Evolutionary conservation across 2,888 invertebrate genomes (phyloP), one percentile per base, ranked within the genome.

Genomic region (Bruchidius siliquastri): DNA sequence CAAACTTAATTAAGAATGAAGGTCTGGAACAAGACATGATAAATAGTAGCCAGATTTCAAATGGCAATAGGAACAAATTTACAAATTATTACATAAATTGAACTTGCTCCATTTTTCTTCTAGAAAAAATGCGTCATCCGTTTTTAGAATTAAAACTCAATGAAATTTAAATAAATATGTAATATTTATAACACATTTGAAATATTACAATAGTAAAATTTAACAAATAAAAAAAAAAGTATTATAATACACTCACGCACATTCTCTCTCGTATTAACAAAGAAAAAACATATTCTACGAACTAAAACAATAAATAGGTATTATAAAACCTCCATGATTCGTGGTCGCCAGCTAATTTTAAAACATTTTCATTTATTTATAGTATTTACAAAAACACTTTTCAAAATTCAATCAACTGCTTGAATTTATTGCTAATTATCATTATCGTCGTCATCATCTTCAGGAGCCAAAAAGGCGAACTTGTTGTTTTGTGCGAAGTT

Each of bases 401-500:
- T 4, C 49, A 13, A 49, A 49, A 49, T 8, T 18, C 49, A 77
- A 49, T 49, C 3, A 49, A 13, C 13, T 49, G 8, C 13, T 49
- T 4, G 10, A 3, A 49, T 49, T 49, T 49, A 49, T 49, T 49
- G 49, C 49, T 49, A 49, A 18, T 49, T 49, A 13, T 49, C 49
- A 13, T 49, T 49, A 49, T 49, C 49, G 68, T 68, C 68, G 22
- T 72, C 77, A 77, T 79, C 92, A 81, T 91, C 92, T 81, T 91
- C 92, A 84, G 91, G 91, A 83, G 92, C 91, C 83, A 92, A 88
- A 87, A 91, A 91, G 86, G 90, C 89, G 89, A 92, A 94, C 89
- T 93, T 93, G 86, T 94, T 94, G 83, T 92, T 91, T 83, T 91
- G 92, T 85, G 91, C 91, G 83, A 93, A 92, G 87, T 92, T 92